These are phyloP conservation scores for Mionectes olivaceus DNA, from an alignment of 2,797 vertebrate species.

Conservation along the genomic window DNA sequence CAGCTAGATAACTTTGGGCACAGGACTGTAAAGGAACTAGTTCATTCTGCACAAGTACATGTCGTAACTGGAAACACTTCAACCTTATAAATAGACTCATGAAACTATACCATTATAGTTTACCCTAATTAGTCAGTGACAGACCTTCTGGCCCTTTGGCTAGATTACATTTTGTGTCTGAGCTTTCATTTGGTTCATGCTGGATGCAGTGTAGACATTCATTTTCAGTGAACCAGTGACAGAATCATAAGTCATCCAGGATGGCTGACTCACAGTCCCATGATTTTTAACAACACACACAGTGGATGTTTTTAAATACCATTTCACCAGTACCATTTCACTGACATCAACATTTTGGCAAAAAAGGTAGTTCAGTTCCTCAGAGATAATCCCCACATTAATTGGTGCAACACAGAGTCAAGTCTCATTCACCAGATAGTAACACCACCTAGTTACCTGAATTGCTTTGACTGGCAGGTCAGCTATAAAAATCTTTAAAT, in stretches of 20 bases:
- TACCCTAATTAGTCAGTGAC: background rate
- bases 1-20: background rate
- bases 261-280: constrained; percentile 49
- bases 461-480: background rate
- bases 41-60: fast-evolving
- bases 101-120: background rate
- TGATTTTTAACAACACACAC: constrained; percentile 7
- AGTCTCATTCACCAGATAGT: background rate
- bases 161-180: background rate
- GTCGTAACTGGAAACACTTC: background rate
- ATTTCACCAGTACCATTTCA: background rate
- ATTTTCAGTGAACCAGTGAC: constrained; percentile 41
- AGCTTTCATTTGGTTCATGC: background rate
- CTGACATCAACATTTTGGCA: background rate
- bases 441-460: background rate
- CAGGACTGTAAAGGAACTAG: background rate
- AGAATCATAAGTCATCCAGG: background rate
- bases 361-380: background rate
- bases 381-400: background rate
- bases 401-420: background rate
- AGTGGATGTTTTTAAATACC: background rate
- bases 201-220: background rate
- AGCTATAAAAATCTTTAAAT: background rate
- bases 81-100: background rate
- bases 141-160: background rate